Conservation (phyloP, 1,140 invertebrate genomes). For the Sitodiplosis mosellana region DNA sequence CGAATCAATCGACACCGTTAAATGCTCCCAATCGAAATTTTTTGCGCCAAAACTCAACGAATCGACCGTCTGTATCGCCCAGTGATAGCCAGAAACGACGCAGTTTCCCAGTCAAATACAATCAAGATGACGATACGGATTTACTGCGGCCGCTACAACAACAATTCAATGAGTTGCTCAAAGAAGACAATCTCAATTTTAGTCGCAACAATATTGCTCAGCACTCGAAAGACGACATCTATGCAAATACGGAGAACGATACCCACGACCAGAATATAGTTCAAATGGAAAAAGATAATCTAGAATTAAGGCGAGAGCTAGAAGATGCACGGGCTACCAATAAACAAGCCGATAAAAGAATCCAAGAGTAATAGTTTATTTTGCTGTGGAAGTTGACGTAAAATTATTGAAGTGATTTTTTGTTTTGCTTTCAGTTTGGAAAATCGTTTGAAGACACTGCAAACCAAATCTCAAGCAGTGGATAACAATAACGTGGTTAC, state of each 20-base stretch:
- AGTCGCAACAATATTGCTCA: background rate
- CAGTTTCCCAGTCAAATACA: conserved; percentile 20
- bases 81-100: background rate
- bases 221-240: background rate
- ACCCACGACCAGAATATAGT: background rate
- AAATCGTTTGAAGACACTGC: background rate
- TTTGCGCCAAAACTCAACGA: background rate
- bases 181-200: background rate
- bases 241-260: background rate
- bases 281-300: conserved; percentile 14
- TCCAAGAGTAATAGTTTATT: conserved; percentile 24
- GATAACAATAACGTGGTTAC: conserved; percentile 5
- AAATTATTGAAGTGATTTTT: background rate
- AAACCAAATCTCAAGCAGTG: background rate
- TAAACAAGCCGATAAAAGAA: conserved; percentile 30
- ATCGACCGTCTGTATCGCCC: background rate
- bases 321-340: conserved; percentile 29
- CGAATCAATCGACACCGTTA: conserved; percentile 8
- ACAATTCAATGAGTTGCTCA: background rate
- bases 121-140: conserved; percentile 14
- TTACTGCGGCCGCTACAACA: conserved; percentile 1
- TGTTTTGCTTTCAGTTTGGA: conserved; percentile 1
- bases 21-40: conserved; percentile 10
- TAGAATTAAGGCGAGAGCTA: conserved; percentile 27
- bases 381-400: background rate